Evolutionary conservation across 1,140 invertebrate genomes (phyloP).

Genomic region (Anoplophora glabripennis): DNA sequence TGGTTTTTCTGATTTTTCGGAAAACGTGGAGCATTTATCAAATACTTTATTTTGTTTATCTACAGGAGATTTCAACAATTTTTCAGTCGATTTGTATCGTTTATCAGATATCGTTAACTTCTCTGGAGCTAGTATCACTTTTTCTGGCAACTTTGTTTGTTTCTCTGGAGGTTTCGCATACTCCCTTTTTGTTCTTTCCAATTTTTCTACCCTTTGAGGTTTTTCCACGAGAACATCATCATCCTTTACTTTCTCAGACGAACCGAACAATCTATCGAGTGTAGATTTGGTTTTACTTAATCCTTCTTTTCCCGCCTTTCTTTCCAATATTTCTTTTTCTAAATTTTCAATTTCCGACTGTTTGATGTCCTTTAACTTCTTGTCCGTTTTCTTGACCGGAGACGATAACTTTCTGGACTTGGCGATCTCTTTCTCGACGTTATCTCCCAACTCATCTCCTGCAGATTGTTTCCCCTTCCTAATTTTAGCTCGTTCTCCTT

Average conservation of each 20-base stretch:
- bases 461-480: slow-evolving; percentile 38
- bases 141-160: slow-evolving; percentile 18
- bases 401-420: slow-evolving; percentile 56
- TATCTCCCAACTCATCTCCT: slow-evolving; percentile 6
- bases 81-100: slow-evolving; percentile 10
- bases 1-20: slow-evolving; percentile 16
- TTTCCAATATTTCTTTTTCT: slow-evolving; percentile 58
- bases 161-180: slow-evolving; percentile 12
- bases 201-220: slow-evolving; percentile 1
- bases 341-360: slow-evolving; percentile 46
- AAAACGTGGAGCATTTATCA: background rate
- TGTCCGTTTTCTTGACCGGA: slow-evolving; percentile 69
- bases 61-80: slow-evolving; percentile 15
- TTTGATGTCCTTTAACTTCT: slow-evolving; percentile 55
- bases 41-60: background rate
- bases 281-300: slow-evolving; percentile 49
- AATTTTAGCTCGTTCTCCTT: slow-evolving; percentile 38
- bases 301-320: slow-evolving; percentile 53
- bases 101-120: slow-evolving; percentile 12
- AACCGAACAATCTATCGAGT: slow-evolving; percentile 54
- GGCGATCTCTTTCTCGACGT: slow-evolving; percentile 55
- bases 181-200: slow-evolving; percentile 11
- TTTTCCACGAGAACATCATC: slow-evolving; percentile 14
- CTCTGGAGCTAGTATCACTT: slow-evolving; percentile 18
- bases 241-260: slow-evolving; percentile 42